Evolutionary conservation across 2,888 invertebrate species (phyloP), one percentile per base, ranked within the genome.

Genomic region (Sinohyriopsis cumingii): DNA sequence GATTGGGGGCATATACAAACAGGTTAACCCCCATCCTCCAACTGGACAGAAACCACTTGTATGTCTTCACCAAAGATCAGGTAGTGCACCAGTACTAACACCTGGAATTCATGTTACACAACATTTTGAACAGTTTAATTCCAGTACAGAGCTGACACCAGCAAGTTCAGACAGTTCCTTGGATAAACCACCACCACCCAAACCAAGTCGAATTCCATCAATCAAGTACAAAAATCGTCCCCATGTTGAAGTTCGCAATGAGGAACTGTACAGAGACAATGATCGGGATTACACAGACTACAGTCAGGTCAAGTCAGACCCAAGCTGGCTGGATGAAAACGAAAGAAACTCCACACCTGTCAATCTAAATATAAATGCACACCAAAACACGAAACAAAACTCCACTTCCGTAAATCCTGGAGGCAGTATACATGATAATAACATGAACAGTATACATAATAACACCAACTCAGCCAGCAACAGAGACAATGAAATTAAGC

Each of bases 131-230:
- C 57, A 63, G 24, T 65, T 79, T 59, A 63, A 76, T 59, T 68
- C 78, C 4, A 76, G 76, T 53, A 67, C 60, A 15, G 55, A 68
- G 19, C 56, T 82, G 55, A 70, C 75, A 6, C 79, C 79, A 5
- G 80, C 86, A 28, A 82, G 77, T 9, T 87, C 87, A 18, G 87
- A 88, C 59, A 83, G 85, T 69, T 77, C 83, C 67, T 78, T 87
- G 24, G 78, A 79, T 54, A 87, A 85, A 73, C 77, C 84, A 19
- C 85, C 89, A 5, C 90, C 90, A 9, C 89, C 89, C 54, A 91
- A 91, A 82, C 91, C 91, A 25, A 90, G 91, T 80, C 86, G 91
- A 60, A 84, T 91, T 54, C 91, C 91, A 5, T 89, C 90, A 5
- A 81, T 90, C 59, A 87, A 86, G 71, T 86, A 86, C 74, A 82